Conservation (phyloP, 2,113 vertebrate genomes). For the Leptodactylus fuscus region DNA sequence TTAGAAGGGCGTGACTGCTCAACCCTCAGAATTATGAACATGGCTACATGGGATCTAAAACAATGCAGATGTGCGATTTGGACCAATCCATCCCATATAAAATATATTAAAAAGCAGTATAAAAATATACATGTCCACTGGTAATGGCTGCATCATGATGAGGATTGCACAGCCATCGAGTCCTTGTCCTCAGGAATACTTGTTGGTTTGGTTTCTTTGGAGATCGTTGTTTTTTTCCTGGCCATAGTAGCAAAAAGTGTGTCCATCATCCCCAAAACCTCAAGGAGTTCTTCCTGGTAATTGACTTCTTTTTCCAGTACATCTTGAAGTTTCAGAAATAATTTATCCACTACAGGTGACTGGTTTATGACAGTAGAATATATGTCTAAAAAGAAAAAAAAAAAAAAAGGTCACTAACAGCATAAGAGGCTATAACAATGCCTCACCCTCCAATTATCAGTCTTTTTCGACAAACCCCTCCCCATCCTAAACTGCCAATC, state of each 20-base stretch:
- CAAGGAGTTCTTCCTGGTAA: conserved; percentile 89
- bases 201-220: conserved; percentile 62
- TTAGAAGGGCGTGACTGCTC: background rate
- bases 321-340: conserved; percentile 87
- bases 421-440: no score
- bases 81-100: conserved; percentile 8
- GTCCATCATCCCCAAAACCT: conserved; percentile 96
- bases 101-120: conserved; percentile 41
- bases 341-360: conserved; percentile 86
- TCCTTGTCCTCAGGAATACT: conserved; percentile 39
- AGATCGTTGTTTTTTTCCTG: conserved; percentile 71
- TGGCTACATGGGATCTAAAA: background rate
- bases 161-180: background rate
- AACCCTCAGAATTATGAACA: background rate
- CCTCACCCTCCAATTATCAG: no score
- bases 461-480: no score
- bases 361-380: conserved; percentile 86
- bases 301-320: conserved; percentile 88
- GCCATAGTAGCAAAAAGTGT: conserved; percentile 90
- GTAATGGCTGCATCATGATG: background rate
- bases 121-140: conserved; percentile 20
- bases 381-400: conserved; percentile 77
- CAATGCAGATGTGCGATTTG: background rate
- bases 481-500: no score
- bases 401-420: no score